Evolutionary conservation across 2,113 vertebrate species (phyloP), one percentile per base, ranked within the genome.

Genomic region (Tachuris rubrigastra): DNA sequence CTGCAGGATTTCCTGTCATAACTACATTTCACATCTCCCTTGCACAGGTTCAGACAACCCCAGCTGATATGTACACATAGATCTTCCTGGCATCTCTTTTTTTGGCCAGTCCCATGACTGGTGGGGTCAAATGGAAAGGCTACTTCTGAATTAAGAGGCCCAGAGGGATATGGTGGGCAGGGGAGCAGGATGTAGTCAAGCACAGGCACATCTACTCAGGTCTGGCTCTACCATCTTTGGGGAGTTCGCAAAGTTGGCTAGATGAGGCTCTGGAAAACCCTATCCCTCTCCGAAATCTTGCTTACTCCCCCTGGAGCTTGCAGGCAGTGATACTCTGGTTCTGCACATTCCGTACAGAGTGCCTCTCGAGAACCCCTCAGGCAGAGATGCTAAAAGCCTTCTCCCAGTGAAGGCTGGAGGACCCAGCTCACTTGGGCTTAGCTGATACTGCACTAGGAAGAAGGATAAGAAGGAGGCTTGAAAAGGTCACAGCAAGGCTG

Each of bases 331-430:
- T 31, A 86, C 21, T 12, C 19, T 22, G 67, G 7, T 44, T 74
- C 44, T 0, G 0, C 46, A 30, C 62, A 41, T 23, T 25, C n/a
- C 2, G 0, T 50, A 22, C 1, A 5, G 10, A 24, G 28, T 60
- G 46, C 6, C 30, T 12, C 50, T 73, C 1, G 0, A 37, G 77
- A 21, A 4, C 15, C 18, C 28, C 35, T 52, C 0, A 1, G n/a
- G 78, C 31, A 87, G 63, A 46, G 73, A 46, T 60, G 37, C 44
- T 52, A 9, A 73, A 69, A 84, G 22, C 37, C 39, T 56, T 53
- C 55, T 74, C 24, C 65, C n/a, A 63, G 60, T 20, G 44, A 73
- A 74, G 53, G 16, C 58, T 0, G 0, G 49, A 77, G 84, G 10
- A n/a, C 42, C 35, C 2, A 1, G 12, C 52, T 60, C 4, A 8